phyloP scores from a whole-genome alignment of 2,797 vertebrate genomes.

The Moxostoma hubbsi region DNA sequence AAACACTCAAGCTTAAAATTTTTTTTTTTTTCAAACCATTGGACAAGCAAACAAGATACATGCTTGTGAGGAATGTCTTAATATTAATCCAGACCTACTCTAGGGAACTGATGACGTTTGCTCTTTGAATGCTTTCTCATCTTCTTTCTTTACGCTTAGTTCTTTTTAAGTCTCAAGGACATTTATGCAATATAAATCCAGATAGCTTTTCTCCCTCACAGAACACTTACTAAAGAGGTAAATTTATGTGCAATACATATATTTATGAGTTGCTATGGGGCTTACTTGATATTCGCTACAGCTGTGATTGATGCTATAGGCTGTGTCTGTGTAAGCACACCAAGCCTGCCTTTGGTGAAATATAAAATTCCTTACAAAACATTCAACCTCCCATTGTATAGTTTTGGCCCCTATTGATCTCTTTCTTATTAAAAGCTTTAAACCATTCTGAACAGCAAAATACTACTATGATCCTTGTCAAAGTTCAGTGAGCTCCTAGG shows the following conservation, averaged over 20 bases:
- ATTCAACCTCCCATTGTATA: not conserved
- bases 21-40: conserved; percentile 18
- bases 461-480: conserved; percentile 14
- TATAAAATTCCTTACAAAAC: conserved; percentile 9
- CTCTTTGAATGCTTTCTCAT: conserved; percentile 33
- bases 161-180: conserved; percentile 36
- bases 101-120: not conserved
- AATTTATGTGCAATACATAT: conserved; percentile 43
- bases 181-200: conserved; percentile 34
- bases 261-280: conserved; percentile 48
- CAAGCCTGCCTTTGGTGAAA: not conserved
- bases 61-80: not conserved
- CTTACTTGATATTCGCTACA: conserved; percentile 33
- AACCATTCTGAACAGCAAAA: conserved; percentile 20
- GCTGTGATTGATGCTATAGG: conserved; percentile 31
- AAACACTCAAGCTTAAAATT: conserved; percentile 4
- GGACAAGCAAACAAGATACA: conserved; percentile 15
- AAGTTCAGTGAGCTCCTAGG: conserved; percentile 22
- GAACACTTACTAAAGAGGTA: conserved; percentile 27
- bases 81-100: conserved; percentile 13
- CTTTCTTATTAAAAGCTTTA: conserved; percentile 31
- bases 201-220: conserved; percentile 31
- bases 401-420: conserved; percentile 8
- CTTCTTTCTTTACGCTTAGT: conserved; percentile 11
- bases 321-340: conserved; percentile 15